Conservation (phyloP, 2,113 vertebrate genomes). For the Lichenostomus cassidix region DNA sequence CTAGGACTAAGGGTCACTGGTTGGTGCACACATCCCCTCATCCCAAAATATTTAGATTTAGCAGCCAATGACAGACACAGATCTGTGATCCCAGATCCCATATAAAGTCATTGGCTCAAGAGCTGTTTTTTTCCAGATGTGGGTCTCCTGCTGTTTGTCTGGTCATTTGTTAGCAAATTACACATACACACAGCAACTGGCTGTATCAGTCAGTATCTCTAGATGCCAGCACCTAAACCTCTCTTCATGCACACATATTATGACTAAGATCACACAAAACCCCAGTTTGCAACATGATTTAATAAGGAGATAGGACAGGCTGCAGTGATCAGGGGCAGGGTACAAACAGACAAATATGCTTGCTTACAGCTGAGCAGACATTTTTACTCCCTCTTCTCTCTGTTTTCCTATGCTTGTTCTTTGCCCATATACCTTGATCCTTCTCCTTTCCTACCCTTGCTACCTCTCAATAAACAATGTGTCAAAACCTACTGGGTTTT, state of each 20-base stretch:
- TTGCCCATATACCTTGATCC: neutral
- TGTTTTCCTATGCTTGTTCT: neutral
- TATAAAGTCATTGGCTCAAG: neutral
- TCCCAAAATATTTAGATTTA: neutral
- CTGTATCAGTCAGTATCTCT: neutral
- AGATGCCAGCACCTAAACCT: neutral
- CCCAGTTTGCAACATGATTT: neutral
- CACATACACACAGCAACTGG: neutral
- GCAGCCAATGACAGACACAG: neutral
- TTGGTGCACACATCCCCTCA: neutral
- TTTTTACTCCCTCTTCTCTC: neutral
- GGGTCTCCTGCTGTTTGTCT: neutral
- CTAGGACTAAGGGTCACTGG: neutral
- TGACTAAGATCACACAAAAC: neutral
- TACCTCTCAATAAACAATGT: neutral
- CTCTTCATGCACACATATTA: neutral
- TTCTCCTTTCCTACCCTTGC: neutral
- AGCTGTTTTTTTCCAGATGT: neutral
- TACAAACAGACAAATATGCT: neutral
- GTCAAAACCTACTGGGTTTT: neutral
- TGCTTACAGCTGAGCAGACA: accelerated
- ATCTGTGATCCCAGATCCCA: neutral
- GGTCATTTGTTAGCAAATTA: neutral
- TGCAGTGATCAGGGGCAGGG: neutral
- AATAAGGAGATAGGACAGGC: neutral